Evolutionary conservation across 2,113 vertebrate species (phyloP).

Genomic region (Petroica traversi): DNA sequence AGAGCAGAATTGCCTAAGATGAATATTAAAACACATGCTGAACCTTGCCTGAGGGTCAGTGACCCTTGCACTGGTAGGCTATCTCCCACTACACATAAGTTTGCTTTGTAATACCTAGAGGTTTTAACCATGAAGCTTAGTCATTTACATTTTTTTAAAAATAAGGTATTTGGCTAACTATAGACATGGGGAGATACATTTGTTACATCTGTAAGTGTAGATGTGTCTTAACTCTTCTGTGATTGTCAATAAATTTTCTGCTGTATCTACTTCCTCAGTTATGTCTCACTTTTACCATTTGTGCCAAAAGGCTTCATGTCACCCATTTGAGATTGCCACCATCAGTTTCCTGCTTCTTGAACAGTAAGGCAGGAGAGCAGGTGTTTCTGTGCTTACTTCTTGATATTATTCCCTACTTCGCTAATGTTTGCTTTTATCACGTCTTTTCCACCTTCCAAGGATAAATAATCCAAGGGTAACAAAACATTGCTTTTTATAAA

Average conservation of each 20-base stretch:
- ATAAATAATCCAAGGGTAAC: not conserved
- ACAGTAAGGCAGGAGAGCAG: not conserved
- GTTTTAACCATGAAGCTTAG: not conserved
- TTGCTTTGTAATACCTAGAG: not conserved
- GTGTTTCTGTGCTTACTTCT: not conserved
- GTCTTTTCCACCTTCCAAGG: not conserved
- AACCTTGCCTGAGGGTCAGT: not conserved
- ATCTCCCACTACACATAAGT: not conserved
- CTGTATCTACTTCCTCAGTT: not conserved
- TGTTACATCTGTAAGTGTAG: fast-evolving
- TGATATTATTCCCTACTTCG: not conserved
- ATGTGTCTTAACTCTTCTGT: not conserved
- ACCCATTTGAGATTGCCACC: not conserved
- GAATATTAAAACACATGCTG: not conserved
- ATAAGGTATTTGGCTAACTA: not conserved
- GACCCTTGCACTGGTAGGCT: not conserved
- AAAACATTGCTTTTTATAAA: not conserved
- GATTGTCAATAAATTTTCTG: not conserved
- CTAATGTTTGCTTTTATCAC: not conserved
- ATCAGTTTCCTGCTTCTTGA: not conserved
- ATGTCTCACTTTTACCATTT: not conserved
- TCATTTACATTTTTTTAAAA: not conserved
- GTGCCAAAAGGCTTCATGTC: not conserved
- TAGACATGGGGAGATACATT: not conserved
- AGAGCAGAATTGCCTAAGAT: not conserved